Evolutionary conservation across 1,140 invertebrate genomes (phyloP).

Genomic region (Pseudachorutes palmiensis): DNA sequence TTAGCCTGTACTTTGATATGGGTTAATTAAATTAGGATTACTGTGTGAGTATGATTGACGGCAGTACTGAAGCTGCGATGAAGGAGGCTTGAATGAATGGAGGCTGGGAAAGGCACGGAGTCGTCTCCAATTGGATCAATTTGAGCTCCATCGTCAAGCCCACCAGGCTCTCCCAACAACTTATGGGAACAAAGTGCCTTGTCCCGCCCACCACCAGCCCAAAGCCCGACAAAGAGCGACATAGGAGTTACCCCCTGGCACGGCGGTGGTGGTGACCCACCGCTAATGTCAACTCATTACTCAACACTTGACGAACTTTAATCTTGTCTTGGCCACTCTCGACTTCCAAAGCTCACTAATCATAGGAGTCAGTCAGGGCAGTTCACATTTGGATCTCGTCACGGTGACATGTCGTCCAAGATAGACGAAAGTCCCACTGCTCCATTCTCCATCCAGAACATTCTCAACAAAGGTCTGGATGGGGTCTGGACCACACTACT

Average conservation of each 20-base stretch:
- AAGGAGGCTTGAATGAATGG: not conserved
- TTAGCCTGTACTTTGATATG: no score
- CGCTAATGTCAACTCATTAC: no score
- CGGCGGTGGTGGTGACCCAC: no score
- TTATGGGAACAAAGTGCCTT: not conserved
- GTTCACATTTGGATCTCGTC: not conserved
- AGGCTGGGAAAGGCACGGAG: not conserved
- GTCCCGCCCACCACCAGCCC: no score
- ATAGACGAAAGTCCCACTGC: constrained; percentile 25
- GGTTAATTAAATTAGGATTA: no score
- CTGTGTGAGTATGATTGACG: no score
- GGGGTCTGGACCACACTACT: constrained; percentile 36
- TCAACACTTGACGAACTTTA: no score
- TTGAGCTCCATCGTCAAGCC: not conserved
- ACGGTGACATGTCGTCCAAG: constrained; percentile 26
- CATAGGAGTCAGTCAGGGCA: not conserved
- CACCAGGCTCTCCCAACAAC: not conserved
- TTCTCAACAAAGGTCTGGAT: constrained; percentile 34
- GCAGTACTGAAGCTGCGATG: no score
- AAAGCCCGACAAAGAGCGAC: no score
- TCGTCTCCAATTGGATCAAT: not conserved
- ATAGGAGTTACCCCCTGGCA: no score
- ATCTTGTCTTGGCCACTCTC: no score
- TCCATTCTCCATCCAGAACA: constrained; percentile 37
- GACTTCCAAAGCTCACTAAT: no score